Conservation (phyloP, 2,888 invertebrate species). For the Petrolisthes manimaculis region DNA sequence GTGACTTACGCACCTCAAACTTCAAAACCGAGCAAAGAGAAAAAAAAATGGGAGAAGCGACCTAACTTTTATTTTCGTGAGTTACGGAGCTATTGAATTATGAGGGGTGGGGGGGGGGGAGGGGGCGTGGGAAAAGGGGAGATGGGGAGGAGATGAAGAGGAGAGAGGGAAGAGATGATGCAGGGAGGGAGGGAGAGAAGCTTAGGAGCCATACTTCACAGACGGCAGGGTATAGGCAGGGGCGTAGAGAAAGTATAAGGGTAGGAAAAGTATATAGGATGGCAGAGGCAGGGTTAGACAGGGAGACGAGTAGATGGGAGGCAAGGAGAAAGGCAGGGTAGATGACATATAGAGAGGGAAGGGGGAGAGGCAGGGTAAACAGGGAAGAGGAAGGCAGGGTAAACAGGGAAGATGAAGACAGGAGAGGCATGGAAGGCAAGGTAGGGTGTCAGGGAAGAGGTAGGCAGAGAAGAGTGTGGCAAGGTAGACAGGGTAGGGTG, state of each 20-base stretch:
- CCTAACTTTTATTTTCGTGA: too few relatives aligned
- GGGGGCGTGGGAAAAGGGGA: background rate
- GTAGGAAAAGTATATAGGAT: background rate
- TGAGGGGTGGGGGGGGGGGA: background rate
- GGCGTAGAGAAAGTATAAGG: background rate
- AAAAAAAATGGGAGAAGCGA: background rate
- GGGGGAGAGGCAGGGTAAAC: background rate
- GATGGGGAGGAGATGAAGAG: background rate
- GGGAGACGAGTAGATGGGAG: background rate
- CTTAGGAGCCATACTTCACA: too few relatives aligned
- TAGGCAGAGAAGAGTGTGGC: background rate
- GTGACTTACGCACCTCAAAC: too few relatives aligned
- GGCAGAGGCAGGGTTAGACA: background rate
- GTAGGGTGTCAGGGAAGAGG: background rate
- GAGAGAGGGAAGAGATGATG: background rate
- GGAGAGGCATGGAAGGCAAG: background rate
- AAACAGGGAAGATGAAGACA: background rate
- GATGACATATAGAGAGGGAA: background rate
- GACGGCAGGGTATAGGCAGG: background rate
- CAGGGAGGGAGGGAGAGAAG: background rate
- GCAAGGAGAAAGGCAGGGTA: background rate
- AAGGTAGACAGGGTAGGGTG: background rate
- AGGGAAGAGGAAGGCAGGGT: background rate
- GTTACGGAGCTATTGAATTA: too few relatives aligned
- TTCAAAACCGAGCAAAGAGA: too few relatives aligned